These are phyloP conservation scores for Poliocrania exsul DNA, from an alignment of 2,797 vertebrate species.

Conservation along the genomic window DNA sequence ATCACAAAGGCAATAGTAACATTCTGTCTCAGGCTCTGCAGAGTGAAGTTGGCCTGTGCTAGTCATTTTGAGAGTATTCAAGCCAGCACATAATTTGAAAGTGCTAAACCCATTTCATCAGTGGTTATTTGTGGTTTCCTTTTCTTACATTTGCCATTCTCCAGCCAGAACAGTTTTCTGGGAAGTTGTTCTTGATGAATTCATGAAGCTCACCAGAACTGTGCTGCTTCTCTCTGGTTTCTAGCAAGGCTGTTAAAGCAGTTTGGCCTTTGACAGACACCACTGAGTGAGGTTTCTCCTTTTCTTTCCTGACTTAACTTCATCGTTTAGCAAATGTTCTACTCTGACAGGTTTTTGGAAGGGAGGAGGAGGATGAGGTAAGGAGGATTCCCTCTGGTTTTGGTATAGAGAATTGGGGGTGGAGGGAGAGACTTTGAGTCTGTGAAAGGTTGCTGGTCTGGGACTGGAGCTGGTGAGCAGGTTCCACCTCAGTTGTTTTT, in stretches of 20 bases:
- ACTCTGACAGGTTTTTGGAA: background rate
- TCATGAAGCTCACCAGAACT: background rate
- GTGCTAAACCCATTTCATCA: constrained; percentile 27
- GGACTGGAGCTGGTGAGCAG: constrained; percentile 82
- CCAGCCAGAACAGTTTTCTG: constrained; percentile 7
- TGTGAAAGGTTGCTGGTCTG: constrained; percentile 40
- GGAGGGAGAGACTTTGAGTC: background rate
- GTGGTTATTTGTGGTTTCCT: constrained; percentile 44
- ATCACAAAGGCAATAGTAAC: background rate
- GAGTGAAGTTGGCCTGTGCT: background rate
- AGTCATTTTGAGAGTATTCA: background rate
- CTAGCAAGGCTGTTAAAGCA: background rate
- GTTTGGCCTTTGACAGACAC: constrained; percentile 17
- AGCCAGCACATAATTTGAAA: constrained; percentile 20
- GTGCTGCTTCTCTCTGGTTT: background rate
- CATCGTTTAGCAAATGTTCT: constrained; percentile 13
- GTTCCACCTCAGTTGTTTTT: constrained; percentile 83
- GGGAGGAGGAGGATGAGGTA: background rate
- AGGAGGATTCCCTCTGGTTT: constrained; percentile 29
- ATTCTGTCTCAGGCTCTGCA: background rate
- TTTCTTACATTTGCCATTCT: background rate
- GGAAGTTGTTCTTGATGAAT: background rate
- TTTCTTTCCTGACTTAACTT: constrained; percentile 14
- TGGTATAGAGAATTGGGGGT: background rate
- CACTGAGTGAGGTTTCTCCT: background rate